Evolutionary conservation across 1,140 invertebrate genomes (phyloP), one percentile per base, ranked within the genome.

Genomic region (Dendrolimus punctatus): DNA sequence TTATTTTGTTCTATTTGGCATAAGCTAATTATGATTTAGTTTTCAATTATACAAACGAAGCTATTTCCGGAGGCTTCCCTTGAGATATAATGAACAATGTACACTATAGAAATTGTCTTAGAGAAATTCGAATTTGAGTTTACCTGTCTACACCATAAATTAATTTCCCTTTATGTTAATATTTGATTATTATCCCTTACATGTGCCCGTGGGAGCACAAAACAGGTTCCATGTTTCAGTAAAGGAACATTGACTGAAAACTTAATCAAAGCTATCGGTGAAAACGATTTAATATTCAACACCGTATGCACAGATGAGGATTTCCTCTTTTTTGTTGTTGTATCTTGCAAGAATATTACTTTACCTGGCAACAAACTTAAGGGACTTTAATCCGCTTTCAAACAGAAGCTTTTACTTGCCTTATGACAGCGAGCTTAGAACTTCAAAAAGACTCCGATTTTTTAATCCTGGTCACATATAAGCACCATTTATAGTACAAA

Each of bases 311-410:
- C 61, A 49, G 63, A 66, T 67, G 55, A 57, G 56, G 61, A 71
- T 76, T 75, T 68, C 8, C 5, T 64, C 62, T 70, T 71, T 73
- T 76, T 76, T 77, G 68, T 72, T 78, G 66, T 69, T 75, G 63
- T 70, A 62, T 71, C 23, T 23, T 23, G 70, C 66, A 60, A 72
- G 63, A 68, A 76, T 78, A 78, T 78, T 76, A 74, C 74, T 75
- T 75, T 77, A 74, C 80, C 74, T 78, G 68, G 69, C 68, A 78
- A 74, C 69, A 79, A 83, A 83, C 80, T 83, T 80, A 78, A 73
- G 70, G 72, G 68, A 66, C 71, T 64, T 23, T 78, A 80, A 83
- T 83, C 80, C 76, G 76, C 80, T 79, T 83, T 79, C 66, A 71
- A 75, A 78, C 71, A 76, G 71, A 58, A 80, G 71, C 73, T 80